Evolutionary conservation across 2,113 vertebrate genomes (phyloP).

Genomic region (Chionodraco myersi): DNA sequence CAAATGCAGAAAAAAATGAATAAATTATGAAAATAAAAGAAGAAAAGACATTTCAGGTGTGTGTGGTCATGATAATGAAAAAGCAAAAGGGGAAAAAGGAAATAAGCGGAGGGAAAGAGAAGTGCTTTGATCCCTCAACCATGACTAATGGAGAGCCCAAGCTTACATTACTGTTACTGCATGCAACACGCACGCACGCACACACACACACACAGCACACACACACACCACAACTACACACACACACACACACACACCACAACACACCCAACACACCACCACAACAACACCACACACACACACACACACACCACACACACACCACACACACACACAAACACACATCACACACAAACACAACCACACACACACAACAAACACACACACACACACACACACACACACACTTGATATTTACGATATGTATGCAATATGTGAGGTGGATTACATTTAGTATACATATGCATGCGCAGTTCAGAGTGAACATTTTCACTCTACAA

Average conservation of each 20-base stretch:
- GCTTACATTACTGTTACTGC: slow-evolving; percentile 53
- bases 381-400: slow-evolving; percentile 5
- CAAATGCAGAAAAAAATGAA: neutral
- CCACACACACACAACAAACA: slow-evolving; percentile 23
- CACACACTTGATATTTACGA: slow-evolving; percentile 15
- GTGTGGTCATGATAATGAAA: slow-evolving; percentile 55
- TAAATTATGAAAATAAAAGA: slow-evolving; percentile 18
- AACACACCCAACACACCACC: too few relatives aligned
- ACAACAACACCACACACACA: too few relatives aligned
- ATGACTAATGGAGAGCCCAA: slow-evolving; percentile 63
- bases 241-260: slow-evolving; percentile 38
- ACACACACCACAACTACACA: too few relatives aligned
- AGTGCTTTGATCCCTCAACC: slow-evolving; percentile 71
- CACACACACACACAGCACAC: slow-evolving; percentile 28
- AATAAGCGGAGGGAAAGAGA: slow-evolving; percentile 38
- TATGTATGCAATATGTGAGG: neutral
- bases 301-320: too few relatives aligned
- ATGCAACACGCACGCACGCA: slow-evolving; percentile 34
- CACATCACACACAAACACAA: slow-evolving; percentile 8
- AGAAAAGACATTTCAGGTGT: slow-evolving; percentile 52
- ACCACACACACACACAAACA: too few relatives aligned
- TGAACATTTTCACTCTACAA: neutral
- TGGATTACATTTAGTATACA: neutral
- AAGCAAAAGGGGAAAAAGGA: neutral
- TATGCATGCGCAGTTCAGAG: neutral